Conservation (phyloP, 2,888 invertebrate genomes). For the Hypena proboscidalis region DNA sequence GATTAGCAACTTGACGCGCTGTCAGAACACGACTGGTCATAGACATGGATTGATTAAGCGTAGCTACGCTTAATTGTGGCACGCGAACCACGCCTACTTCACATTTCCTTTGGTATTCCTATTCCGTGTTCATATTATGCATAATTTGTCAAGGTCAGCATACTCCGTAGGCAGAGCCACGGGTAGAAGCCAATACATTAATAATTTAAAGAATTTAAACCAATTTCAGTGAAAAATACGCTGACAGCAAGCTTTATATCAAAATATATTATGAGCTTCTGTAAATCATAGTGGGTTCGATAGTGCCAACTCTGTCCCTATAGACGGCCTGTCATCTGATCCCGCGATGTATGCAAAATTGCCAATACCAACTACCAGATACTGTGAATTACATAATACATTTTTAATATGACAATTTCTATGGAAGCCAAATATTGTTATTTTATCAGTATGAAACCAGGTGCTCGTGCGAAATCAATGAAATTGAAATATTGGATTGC, state of each 20-base stretch:
- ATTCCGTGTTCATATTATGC: too few species aligned
- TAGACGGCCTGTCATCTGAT: conserved; percentile 51
- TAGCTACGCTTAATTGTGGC: too few species aligned
- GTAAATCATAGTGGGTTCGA: conserved; percentile 47
- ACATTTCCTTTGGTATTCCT: too few species aligned
- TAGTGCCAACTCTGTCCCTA: conserved; percentile 47
- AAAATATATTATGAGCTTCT: conserved; percentile 44
- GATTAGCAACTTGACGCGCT: too few species aligned
- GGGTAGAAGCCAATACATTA: not conserved
- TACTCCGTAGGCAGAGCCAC: not conserved
- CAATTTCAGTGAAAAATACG: conserved; percentile 8
- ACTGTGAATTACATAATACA: conserved; percentile 49
- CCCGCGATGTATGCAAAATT: conserved; percentile 59
- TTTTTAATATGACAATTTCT: conserved; percentile 48
- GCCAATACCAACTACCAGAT: conserved; percentile 57
- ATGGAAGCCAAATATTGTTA: too few species aligned
- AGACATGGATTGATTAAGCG: too few species aligned
- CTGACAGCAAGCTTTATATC: conserved; percentile 39
- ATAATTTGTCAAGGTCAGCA: too few species aligned
- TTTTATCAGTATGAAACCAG: conserved; percentile 10
- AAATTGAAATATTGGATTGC: too few species aligned
- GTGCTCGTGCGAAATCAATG: too few species aligned
- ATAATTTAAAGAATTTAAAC: conserved; percentile 18
- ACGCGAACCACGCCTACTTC: too few species aligned
- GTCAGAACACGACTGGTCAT: too few species aligned